Evolutionary conservation across 1,140 invertebrate species (phyloP).

Genomic region (Drosophila ironensis): DNA sequence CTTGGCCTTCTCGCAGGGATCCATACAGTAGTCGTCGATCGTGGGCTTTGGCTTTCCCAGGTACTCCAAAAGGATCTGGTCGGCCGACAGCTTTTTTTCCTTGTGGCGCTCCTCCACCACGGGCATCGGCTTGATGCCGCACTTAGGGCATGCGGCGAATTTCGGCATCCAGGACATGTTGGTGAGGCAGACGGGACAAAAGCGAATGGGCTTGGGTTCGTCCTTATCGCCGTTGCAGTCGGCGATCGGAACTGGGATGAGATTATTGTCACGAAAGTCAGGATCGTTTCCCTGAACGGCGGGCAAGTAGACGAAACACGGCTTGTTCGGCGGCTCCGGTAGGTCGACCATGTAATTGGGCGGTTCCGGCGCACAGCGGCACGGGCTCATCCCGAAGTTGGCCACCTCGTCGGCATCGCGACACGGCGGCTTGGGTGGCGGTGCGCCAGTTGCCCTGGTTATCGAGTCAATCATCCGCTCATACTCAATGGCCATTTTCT

Average conservation of each 20-base stretch:
- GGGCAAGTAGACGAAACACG: conserved; percentile 22
- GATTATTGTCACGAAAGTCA: conserved; percentile 1
- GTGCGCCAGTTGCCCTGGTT: not conserved
- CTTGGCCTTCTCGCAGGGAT: conserved; percentile 7
- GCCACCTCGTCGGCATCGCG: conserved; percentile 9
- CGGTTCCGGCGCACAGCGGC: not conserved
- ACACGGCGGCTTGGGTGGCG: conserved; percentile 10
- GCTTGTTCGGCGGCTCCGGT: conserved; percentile 1
- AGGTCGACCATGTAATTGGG: not conserved
- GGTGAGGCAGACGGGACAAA: conserved; percentile 65
- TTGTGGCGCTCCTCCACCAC: conserved; percentile 34
- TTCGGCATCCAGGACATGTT: conserved; percentile 72
- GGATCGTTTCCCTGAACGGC: not conserved
- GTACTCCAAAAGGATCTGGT: conserved; percentile 54
- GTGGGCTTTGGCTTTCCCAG: conserved; percentile 25
- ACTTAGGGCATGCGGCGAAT: conserved; percentile 61
- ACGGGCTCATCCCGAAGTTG: conserved; percentile 13
- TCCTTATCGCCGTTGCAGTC: conserved; percentile 11
- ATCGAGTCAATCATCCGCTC: conserved; percentile 42
- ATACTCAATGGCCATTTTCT: conserved; percentile 61
- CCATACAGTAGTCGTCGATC: conserved; percentile 10
- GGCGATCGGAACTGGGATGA: conserved; percentile 19
- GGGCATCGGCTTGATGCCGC: conserved; percentile 57
- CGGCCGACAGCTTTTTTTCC: conserved; percentile 41
- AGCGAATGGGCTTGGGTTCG: conserved; percentile 46